Conservation (phyloP, 1,140 invertebrate species). For the Lordiphosa clarofinis region DNA sequence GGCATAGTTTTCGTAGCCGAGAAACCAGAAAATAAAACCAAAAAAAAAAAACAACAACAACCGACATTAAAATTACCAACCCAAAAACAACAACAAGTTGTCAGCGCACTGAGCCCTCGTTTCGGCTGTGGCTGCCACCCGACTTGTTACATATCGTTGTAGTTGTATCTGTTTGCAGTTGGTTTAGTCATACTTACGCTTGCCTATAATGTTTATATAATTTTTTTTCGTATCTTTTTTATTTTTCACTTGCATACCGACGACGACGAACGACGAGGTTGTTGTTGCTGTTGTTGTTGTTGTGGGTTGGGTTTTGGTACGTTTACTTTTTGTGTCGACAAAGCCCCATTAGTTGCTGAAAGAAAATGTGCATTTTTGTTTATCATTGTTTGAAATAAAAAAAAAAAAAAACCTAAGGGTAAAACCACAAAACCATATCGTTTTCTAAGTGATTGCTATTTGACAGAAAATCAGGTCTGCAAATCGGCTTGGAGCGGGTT, state of each 20-base stretch:
- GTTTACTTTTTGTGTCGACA: conserved; percentile 19
- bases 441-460: neutral
- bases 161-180: conserved; percentile 58
- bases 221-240: conserved; percentile 67
- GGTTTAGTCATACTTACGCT: conserved; percentile 68
- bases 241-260: conserved; percentile 62
- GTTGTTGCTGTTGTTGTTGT: conserved; percentile 26
- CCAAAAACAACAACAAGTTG: conserved; percentile 51
- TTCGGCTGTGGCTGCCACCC: conserved; percentile 43
- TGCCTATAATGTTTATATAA: conserved; percentile 75
- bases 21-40: conserved; percentile 60
- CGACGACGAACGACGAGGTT: conserved; percentile 27
- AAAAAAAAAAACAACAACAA: conserved; percentile 22
- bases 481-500: too few species aligned
- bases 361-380: too few species aligned
- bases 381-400: neutral
- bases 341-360: conserved; percentile 12
- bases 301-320: conserved; percentile 42
- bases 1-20: conserved; percentile 62
- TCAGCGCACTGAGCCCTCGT: conserved; percentile 21
- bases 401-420: conserved; percentile 14
- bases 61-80: conserved; percentile 62
- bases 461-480: too few species aligned
- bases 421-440: conserved; percentile 14
- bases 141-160: conserved; percentile 71